Percentiles rank a stretch among this genome's conserved stretches.
These are phyloP conservation scores for Eupsilia transversa DNA, from an alignment of 2,888 invertebrate genomes.

Conservation along the genomic window DNA sequence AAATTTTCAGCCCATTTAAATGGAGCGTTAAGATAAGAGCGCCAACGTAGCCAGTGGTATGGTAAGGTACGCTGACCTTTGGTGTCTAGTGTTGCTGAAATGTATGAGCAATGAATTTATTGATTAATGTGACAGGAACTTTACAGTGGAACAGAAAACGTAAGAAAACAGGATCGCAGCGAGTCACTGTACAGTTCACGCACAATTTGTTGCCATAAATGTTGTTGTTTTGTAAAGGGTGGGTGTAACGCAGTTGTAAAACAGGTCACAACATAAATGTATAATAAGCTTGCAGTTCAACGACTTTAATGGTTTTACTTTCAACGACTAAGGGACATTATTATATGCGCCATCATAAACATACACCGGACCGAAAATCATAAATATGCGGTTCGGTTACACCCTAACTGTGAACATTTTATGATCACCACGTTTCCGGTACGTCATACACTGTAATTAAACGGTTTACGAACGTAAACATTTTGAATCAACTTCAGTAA, in stretches of 20 bases:
- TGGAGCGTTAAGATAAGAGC: conserved; percentile 25
- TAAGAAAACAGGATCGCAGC: conserved; percentile 30
- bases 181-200: conserved; percentile 32
- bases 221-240: conserved; percentile 58
- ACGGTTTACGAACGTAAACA: conserved; percentile 33
- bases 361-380: conserved; percentile 22
- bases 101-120: conserved; percentile 7
- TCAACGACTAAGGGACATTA: conserved; percentile 55
- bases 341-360: conserved; percentile 31
- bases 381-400: conserved; percentile 14
- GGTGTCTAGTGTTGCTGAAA: conserved; percentile 26
- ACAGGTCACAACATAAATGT: conserved; percentile 62
- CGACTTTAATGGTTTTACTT: conserved; percentile 64
- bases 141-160: conserved; percentile 40
- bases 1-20: conserved; percentile 25
- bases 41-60: background rate
- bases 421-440: conserved; percentile 46
- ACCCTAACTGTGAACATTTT: conserved; percentile 24
- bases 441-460: conserved; percentile 44
- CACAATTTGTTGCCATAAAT: conserved; percentile 54
- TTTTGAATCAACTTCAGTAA: conserved; percentile 41
- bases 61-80: no score
- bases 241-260: conserved; percentile 55
- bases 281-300: conserved; percentile 56
- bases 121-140: conserved; percentile 27